Evolutionary conservation across 2,888 invertebrate genomes (phyloP), one percentile per base, ranked within the genome.

Genomic region (Neocrepidodera transversa): DNA sequence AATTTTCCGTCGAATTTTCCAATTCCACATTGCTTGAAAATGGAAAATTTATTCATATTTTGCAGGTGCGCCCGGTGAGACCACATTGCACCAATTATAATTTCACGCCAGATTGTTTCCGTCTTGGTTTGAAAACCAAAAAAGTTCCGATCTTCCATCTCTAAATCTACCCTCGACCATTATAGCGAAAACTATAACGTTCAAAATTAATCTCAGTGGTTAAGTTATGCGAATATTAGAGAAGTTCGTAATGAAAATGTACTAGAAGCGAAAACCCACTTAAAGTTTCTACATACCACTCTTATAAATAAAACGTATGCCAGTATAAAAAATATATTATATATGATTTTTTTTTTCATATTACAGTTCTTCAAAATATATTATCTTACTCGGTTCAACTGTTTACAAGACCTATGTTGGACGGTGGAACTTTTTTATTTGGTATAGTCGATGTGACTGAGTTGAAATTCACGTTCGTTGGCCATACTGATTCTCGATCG

Each of bases 181-280:
- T 43, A 3, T 43, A 23, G 43, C 4, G 36, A 36, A 10, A 50
- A 50, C 35, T 38, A 50, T 50, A 36, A 36, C 36, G 38, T 20
- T 28, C 23, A 8, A 18, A 51, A 51, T 51, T 51, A 51, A 51
- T 51, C 40, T 16, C 17, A 10, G 18, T 8, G 38, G 40, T 10
- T n/a, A 42, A 51, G 51, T 51, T 51, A 51, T 51, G 40, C 40
- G 51, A 51, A 40, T 51, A 40, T 40, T 51, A 51, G 28, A 51
- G 18, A 51, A 51, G 40, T 51, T 51, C 11, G 28, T 51, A 30
- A 51, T 51, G 51, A 51, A 51, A 51, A 51, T 51, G 11, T 18
- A 30, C 40, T 51, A 51, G 40, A 38, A 40, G 11, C 40, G 3
- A 42, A 14, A 28, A n/a, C 6, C 23, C 10, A 32, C 35, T n/a